Percentiles rank a stretch among this genome's conserved stretches.
These are phyloP conservation scores for Myripristis jacobus DNA, from an alignment of 2,797 vertebrate genomes.

Conservation along the genomic window DNA sequence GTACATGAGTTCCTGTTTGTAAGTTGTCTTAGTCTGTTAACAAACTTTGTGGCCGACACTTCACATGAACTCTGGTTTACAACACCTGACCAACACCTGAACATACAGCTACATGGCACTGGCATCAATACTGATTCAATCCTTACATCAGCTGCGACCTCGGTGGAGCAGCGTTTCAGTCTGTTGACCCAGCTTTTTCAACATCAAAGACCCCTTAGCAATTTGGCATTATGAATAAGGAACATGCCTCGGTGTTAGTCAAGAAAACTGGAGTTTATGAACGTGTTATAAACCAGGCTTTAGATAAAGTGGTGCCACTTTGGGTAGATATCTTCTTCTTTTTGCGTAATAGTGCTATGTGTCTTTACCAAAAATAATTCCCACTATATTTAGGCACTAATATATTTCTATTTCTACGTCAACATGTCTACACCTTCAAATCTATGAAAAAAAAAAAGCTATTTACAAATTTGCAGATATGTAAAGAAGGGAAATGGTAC, in stretches of 20 bases:
- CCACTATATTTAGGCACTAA: constrained; percentile 84
- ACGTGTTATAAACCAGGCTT: constrained; percentile 42
- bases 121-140: constrained; percentile 5
- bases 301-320: constrained; percentile 26
- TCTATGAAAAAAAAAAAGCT: constrained; percentile 70
- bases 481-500: constrained; percentile 59
- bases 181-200: neutral
- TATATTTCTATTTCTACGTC: constrained; percentile 74
- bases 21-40: constrained; percentile 8
- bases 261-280: neutral
- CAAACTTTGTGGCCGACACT: constrained; percentile 11
- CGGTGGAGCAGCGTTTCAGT: neutral
- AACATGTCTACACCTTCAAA: constrained; percentile 71
- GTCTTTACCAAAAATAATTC: constrained; percentile 79
- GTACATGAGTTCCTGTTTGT: constrained; percentile 6
- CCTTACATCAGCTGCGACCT: constrained; percentile 1
- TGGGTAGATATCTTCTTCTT: constrained; percentile 29
- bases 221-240: neutral
- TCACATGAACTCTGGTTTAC: constrained; percentile 43
- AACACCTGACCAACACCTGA: constrained; percentile 5
- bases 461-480: constrained; percentile 81
- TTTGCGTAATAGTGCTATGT: constrained; percentile 71
- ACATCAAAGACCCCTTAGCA: neutral
- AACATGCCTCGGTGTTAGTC: neutral
- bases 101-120: constrained; percentile 10